Percentiles rank a stretch among this genome's conserved stretches.
phyloP scores from a whole-genome alignment of 2,113 vertebrate species.

The Salvator merianae region DNA sequence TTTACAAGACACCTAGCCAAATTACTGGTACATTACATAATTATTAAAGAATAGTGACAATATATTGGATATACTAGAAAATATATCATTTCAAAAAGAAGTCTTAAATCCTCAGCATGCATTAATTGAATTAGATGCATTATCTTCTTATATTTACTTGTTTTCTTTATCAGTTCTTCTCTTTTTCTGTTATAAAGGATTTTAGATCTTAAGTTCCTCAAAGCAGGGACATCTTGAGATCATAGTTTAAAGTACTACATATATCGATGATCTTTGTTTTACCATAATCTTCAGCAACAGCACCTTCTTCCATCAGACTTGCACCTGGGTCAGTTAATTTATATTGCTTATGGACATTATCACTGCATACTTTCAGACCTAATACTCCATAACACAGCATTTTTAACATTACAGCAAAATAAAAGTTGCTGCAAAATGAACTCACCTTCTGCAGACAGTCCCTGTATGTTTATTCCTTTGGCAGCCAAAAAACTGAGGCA shows the following conservation, averaged over 20 bases:
- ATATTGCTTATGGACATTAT: neutral
- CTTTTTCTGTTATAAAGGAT: neutral
- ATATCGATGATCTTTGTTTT: neutral
- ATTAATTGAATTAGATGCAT: no score
- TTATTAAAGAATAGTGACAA: neutral
- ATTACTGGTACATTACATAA: no score
- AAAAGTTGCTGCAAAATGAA: constrained; percentile 15
- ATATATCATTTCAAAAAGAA: neutral
- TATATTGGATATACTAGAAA: neutral
- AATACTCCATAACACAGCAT: neutral
- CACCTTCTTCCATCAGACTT: neutral
- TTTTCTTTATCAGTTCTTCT: no score
- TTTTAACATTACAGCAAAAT: neutral
- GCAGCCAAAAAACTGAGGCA: constrained; percentile 98
- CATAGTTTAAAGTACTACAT: neutral
- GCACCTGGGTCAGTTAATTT: neutral
- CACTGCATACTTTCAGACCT: neutral
- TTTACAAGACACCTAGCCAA: neutral
- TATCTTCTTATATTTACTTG: no score
- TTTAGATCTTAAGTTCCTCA: neutral
- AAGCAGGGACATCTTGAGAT: neutral
- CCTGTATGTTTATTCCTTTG: constrained; percentile 98
- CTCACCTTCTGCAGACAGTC: constrained; percentile 97
- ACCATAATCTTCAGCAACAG: neutral
- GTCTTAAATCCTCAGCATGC: neutral